Conservation (phyloP, 2,113 vertebrate species). For the Salvelinus namaycush region DNA sequence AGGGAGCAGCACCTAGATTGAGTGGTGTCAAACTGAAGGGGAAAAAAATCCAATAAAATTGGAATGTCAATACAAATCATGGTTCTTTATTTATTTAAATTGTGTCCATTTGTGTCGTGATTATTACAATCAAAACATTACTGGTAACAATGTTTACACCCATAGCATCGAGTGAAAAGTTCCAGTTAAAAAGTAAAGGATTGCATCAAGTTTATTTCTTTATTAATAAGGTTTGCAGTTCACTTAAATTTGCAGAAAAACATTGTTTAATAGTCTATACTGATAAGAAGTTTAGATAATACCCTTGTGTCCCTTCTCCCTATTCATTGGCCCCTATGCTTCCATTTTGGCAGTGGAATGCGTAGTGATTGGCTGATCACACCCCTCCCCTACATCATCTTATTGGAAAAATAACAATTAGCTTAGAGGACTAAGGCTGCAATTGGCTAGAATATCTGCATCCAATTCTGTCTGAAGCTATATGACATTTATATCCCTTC, state of each 20-base stretch:
- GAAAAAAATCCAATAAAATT: not conserved
- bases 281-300: slow-evolving; percentile 17
- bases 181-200: slow-evolving; percentile 38
- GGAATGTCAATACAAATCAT: slow-evolving; percentile 43
- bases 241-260: slow-evolving; percentile 21
- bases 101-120: slow-evolving; percentile 43
- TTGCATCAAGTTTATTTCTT: not conserved
- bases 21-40: not conserved
- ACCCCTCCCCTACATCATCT: slow-evolving; percentile 11
- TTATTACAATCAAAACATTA: slow-evolving; percentile 66
- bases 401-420: slow-evolving; percentile 25
- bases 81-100: slow-evolving; percentile 70
- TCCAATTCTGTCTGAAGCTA: slow-evolving; percentile 3
- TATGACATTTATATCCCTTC: not conserved
- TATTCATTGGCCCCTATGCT: slow-evolving; percentile 42
- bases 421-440: slow-evolving; percentile 26
- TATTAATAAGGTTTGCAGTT: slow-evolving; percentile 33
- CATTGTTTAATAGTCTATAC: slow-evolving; percentile 14
- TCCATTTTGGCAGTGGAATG: slow-evolving; percentile 62
- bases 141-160: slow-evolving; percentile 57
- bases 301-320: slow-evolving; percentile 31
- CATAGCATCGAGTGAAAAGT: slow-evolving; percentile 26
- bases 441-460: slow-evolving; percentile 22
- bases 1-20: not conserved
- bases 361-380: slow-evolving; percentile 43